Evolutionary conservation across 2,113 vertebrate species (phyloP).

Genomic region (Microcebus murinus): DNA sequence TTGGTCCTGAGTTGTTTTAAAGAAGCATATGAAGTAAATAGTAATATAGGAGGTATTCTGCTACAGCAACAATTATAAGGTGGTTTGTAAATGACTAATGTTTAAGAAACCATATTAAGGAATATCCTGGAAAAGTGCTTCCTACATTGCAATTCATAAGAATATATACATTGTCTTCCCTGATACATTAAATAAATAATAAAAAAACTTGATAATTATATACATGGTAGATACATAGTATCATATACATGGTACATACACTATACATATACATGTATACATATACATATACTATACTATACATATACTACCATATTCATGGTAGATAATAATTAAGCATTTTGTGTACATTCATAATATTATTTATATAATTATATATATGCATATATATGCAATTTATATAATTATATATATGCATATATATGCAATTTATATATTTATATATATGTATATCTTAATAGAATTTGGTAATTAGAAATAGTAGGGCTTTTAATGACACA

Average conservation of each 20-base stretch:
- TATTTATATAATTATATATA: neutral
- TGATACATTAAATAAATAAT: neutral
- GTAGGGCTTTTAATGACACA: neutral
- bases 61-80: neutral
- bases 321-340: neutral
- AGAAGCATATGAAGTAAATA: neutral
- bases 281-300: too few species aligned
- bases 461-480: neutral
- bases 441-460: neutral
- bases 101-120: neutral
- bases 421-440: too few species aligned
- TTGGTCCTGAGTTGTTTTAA: constrained; percentile 16
- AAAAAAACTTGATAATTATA: neutral
- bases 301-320: too few species aligned
- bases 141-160: neutral
- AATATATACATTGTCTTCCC: neutral
- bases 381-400: neutral
- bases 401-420: neutral
- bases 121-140: neutral
- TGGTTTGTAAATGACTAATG: neutral
- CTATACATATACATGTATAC: too few species aligned
- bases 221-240: neutral
- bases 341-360: neutral
- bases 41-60: neutral
- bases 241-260: too few species aligned